phyloP scores from a whole-genome alignment of 2,888 invertebrate genomes.

The Leptinotarsa peninsularis region DNA sequence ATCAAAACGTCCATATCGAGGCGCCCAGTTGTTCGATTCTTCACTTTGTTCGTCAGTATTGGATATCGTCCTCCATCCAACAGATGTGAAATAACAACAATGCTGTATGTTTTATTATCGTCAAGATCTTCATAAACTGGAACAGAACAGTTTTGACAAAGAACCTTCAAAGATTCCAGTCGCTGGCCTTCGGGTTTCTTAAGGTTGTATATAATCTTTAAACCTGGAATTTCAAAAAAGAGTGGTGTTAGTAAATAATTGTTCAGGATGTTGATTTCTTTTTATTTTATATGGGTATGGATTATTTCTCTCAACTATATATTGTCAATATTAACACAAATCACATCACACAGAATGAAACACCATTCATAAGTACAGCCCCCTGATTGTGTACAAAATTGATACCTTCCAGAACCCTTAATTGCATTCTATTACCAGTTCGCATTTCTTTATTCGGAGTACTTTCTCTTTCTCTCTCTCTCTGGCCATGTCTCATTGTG shows the following conservation, averaged over 20 bases:
- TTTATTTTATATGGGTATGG: too few relatives aligned
- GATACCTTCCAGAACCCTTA: too few relatives aligned
- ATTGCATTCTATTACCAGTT: too few relatives aligned
- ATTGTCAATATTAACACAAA: too few relatives aligned
- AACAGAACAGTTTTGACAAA: conserved; percentile 74
- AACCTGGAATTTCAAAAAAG: conserved; percentile 64
- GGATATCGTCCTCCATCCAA: conserved; percentile 75
- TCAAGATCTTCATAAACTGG: conserved; percentile 75
- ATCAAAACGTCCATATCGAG: conserved; percentile 71
- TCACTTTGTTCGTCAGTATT: conserved; percentile 67
- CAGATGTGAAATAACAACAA: conserved; percentile 74
- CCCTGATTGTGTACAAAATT: too few relatives aligned
- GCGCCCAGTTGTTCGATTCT: conserved; percentile 66
- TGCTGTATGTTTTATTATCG: conserved; percentile 70
- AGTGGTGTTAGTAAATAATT: background rate
- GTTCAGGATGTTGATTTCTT: too few relatives aligned
- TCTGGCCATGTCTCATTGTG: too few relatives aligned
- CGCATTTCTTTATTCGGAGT: too few relatives aligned
- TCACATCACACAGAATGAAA: too few relatives aligned
- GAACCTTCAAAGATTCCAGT: conserved; percentile 69
- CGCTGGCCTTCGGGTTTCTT: conserved; percentile 71
- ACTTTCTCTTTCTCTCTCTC: too few relatives aligned
- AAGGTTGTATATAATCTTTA: conserved; percentile 73
- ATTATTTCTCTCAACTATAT: too few relatives aligned
- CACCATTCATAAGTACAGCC: too few relatives aligned